Evolutionary conservation across 2,113 vertebrate species (phyloP), one percentile per base, ranked within the genome.

Genomic region (Tachysurus vachellii): DNA sequence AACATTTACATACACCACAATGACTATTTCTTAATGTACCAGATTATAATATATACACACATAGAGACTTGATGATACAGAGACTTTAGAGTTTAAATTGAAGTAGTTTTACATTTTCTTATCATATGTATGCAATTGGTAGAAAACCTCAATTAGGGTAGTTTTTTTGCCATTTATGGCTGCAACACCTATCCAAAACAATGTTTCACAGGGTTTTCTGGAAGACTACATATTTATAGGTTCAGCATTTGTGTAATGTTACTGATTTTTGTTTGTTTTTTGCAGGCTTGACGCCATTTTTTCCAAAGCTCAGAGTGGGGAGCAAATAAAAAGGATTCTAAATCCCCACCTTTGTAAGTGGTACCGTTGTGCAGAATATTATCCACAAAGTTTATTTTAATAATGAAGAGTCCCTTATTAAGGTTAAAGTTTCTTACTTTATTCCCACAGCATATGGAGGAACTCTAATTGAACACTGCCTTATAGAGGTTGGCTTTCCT

Each of bases 341-440:
- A 99, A 98, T 90, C 97, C 98, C 0, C 96, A 98, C 86, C 96
- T 99, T 47, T 93, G 98, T 99, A 90, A 97, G 98, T 97, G 81
- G 16, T 59, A 7, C 17, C 77, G 14, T 56, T 16, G 8, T 79
- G 31, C 36, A 54, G 10, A 56, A 26, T 56, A 14, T 73, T 28
- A 47, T 42, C 21, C 7, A 62, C 10, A 17, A 6, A 17, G n/a
- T 42, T 64, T 66, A n/a, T 16, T 54, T 11, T 54, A 42, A 66
- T 54, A 23, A 2, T 17, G 13, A 7, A 26, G n/a, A n/a, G n/a
- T n/a, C n/a, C n/a, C 36, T 59, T 62, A 36, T 5, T 23, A 19
- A 81, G 53, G 36, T 36, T 26, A 36, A 53, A 5, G 5, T 28
- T 23, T 71, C 21, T 26, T 47, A 5, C 6, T 86, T 26, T 75